Evolutionary conservation across 2,797 vertebrate genomes (phyloP), one percentile per base, ranked within the genome.

Genomic region (Mycteria americana): DNA sequence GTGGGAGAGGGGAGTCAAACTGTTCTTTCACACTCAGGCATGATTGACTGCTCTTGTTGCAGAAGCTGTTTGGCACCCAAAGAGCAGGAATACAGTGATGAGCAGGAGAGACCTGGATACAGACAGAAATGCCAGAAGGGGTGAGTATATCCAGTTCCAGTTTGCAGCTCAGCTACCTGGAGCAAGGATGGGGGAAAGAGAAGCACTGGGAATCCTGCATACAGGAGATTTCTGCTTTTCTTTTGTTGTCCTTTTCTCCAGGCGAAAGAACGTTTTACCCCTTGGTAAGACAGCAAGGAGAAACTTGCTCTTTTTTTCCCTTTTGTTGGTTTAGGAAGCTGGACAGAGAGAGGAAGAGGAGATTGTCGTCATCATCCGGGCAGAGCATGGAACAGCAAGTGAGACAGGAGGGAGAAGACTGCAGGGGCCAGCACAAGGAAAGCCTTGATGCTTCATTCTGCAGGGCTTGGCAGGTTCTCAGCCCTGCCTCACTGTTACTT

Each of bases 61-160:
- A 99, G 99, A 97, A 98, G 95, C 91, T 98, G 98, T 95, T 98
- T 97, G 80, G 92, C 97, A 57, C 98, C 98, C 80, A 98, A 99
- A 95, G 98, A 99, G 92, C 95, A 97, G 74, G 98, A 98, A 76
- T 96, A 98, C 51, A 96, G 88, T 4, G 97, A 97, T 85, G 98
- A 98, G 65, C 97, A 97, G 88, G 88, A 96, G 63, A 97, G 96
- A 80, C 96, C 96, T 33, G 98, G 98, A 88, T 98, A 98, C 95
- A 97, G 98, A 87, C 98, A 97, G 96, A 98, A 97, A 93, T 95
- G 96, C 92, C 98, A 98, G 94, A 98, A 98, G 97, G 97, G 97
- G 98, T 97, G 90, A 96, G 97, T 96, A 94, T 95, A 67, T 51
- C 37, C 63, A 84, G 37, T 50, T 45, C 48, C 45, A 6, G 39